A percentile compares a stretch with the other conserved stretches of the same genome.
phyloP scores from a whole-genome alignment of 2,113 vertebrate genomes.

The Mystacornis crossleyi region DNA sequence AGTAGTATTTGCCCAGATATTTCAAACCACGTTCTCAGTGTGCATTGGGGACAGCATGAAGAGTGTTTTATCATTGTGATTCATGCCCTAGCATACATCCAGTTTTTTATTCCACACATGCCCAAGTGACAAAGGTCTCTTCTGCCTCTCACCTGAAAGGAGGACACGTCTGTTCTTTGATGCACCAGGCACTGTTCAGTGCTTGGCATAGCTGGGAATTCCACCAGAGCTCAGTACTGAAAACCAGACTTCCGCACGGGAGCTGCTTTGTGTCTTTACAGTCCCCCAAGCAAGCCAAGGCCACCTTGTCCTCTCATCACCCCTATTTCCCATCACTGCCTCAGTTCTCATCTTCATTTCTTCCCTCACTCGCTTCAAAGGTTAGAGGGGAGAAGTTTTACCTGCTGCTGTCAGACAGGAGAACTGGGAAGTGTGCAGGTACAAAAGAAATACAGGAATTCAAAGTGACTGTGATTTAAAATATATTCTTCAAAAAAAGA shows the following conservation, averaged over 20 bases:
- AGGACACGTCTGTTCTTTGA: fast-evolving
- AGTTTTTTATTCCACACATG: not conserved
- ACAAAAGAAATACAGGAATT: slow-evolving; percentile 2
- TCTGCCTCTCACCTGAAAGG: not conserved
- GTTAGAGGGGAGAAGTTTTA: not conserved
- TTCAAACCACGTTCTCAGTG: not conserved
- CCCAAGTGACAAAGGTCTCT: not conserved
- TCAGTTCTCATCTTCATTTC: not conserved
- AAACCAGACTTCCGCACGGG: not conserved
- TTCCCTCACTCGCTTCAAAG: not conserved
- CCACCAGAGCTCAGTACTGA: not conserved
- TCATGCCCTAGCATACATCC: not conserved
- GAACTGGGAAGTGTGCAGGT: not conserved
- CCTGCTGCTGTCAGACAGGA: not conserved
- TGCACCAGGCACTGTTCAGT: not conserved
- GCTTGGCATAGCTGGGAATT: not conserved
- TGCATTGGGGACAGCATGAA: not conserved
- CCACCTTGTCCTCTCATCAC: not conserved
- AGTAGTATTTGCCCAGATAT: not conserved
- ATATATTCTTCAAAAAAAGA: not conserved
- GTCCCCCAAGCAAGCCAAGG: not conserved
- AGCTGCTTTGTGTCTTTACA: not conserved
- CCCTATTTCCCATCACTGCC: not conserved
- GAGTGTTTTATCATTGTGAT: not conserved
- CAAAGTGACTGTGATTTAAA: slow-evolving; percentile 18